phyloP scores from a whole-genome alignment of 35 echinoderm and acorn worm genomes.

The Anneissia japonica region DNA sequence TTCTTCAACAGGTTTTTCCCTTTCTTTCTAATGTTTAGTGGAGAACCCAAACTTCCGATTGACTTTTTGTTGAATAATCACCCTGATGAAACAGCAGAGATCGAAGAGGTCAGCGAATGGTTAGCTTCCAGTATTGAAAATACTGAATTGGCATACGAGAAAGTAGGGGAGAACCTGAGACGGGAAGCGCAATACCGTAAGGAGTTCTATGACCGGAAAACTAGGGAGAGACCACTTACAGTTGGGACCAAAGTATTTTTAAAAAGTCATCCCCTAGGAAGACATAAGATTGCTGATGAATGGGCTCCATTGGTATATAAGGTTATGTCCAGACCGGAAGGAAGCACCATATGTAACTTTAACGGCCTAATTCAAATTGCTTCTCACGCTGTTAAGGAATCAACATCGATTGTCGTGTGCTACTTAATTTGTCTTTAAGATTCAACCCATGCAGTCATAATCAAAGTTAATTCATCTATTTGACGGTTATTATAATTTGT shows the following conservation, averaged over 20 bases:
- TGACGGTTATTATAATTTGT: too few species aligned
- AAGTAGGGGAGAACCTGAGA: constrained; percentile 13
- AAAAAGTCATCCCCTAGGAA: constrained; percentile 6
- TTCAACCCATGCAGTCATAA: too few species aligned
- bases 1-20: constrained; percentile 29
- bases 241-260: constrained; percentile 38
- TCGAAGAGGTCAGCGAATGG: constrained; percentile 10
- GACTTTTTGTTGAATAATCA: constrained; percentile 13
- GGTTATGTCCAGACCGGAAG: constrained; percentile 12
- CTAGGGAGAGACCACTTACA: not conserved
- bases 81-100: not conserved
- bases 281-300: constrained; percentile 38
- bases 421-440: too few species aligned
- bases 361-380: too few species aligned
- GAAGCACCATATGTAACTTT: too few species aligned
- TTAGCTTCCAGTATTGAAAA: not conserved
- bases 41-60: constrained; percentile 26
- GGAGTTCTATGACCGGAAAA: constrained; percentile 4
- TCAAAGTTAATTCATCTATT: too few species aligned
- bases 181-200: constrained; percentile 16
- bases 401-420: too few species aligned
- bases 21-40: constrained; percentile 38
- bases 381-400: too few species aligned
- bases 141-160: not conserved
- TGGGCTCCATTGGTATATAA: constrained; percentile 1